Base-by-base conservation (phyloP, 2,797 vertebrate species). In the Borostomias antarcticus region DNA sequence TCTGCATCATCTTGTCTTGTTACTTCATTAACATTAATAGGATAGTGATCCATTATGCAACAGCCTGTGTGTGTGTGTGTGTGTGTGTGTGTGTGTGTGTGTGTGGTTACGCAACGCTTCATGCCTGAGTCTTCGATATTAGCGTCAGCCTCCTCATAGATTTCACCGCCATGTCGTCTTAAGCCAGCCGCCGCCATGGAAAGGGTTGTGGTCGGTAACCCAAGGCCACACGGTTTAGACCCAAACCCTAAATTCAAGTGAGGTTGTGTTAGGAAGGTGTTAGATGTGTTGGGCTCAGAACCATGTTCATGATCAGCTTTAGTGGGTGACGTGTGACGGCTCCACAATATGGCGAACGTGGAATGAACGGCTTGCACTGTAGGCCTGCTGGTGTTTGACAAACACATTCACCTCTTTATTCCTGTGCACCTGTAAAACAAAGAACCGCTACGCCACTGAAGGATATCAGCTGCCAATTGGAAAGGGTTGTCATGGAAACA, bases 401-500 rank as follows among this genome's bases (percentile, higher is more conserved):
- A n/a, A n/a, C n/a, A n/a, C n/a, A n/a, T n/a, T n/a, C n/a, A n/a
- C n/a, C n/a, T n/a, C n/a, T n/a, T n/a, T n/a, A n/a, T n/a, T n/a
- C n/a, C n/a, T n/a, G n/a, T 43, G 35, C 43, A 37, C 62, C 69
- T 13, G 51, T 28, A 32, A 68, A 58, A 62, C 29, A 47, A 60
- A 61, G 25, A 28, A 40, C 19, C 32, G 26, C 66, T 68, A 28
- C 25, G 50, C 69, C 66, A 69, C 67, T 48, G 54, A 76, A 65
- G 66, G 81, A 58, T 52, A 68, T 64, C 29, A 63, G 70, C 35
- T 82, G 74, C 78, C 70, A 76, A 70, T 74, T 84, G 79, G 83
- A 85, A 74, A 77, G 29, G 47, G 89, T 91, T 88, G 88, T 86
- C 86, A 90, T 92, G 87, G 92, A 89, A 92, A 92, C 90, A 85